Evolutionary conservation across 2,797 vertebrate genomes (phyloP), one percentile per base, ranked within the genome.

Genomic region (Sternarchorhynchus goeldii): DNA sequence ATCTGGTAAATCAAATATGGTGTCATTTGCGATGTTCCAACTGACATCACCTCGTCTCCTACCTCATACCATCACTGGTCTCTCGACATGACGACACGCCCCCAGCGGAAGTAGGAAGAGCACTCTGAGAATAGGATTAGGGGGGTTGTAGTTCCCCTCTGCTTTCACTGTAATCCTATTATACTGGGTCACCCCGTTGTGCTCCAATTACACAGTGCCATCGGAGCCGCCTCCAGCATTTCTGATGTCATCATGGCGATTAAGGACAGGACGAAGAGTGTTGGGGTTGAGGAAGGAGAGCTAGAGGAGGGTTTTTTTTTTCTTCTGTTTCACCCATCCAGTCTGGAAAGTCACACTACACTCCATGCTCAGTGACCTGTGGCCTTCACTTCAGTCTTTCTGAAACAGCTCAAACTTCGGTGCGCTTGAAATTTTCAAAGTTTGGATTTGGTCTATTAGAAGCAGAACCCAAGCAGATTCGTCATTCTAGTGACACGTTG

Each of bases 161-260:
- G 82, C 83, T 86, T 83, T 79, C 59, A 56, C 57, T 56, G 76
- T 86, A 86, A 86, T 88, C 85, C 84, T 83, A 72, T 87, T 85
- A 85, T 73, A 70, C 41, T 76, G 64, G 80, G 72, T 80, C 82
- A 81, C 68, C 73, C 66, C 17, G 78, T 66, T 68, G 53, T 69
- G 82, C 82, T 85, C 75, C 80, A 85, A 77, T 85, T 82, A 78
- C 69, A 73, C 69, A 7, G 56, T 41, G 64, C 82, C 73, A 29
- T 17, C 63, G 62, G 78, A 81, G 73, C 50, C 14, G 32, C 45
- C 12, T 55, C 50, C 70, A 56, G 76, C 70, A 3, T 62, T 39
- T 68, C 70, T 62, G 57, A 77, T 75, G 77, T 78, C 60, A 80
- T 50, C 75, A 1, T 67, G 31, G 67, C 67, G 74, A 86, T 81